Base-by-base conservation (phyloP, 2,797 vertebrate species). In the Eulemur coronatus region DNA sequence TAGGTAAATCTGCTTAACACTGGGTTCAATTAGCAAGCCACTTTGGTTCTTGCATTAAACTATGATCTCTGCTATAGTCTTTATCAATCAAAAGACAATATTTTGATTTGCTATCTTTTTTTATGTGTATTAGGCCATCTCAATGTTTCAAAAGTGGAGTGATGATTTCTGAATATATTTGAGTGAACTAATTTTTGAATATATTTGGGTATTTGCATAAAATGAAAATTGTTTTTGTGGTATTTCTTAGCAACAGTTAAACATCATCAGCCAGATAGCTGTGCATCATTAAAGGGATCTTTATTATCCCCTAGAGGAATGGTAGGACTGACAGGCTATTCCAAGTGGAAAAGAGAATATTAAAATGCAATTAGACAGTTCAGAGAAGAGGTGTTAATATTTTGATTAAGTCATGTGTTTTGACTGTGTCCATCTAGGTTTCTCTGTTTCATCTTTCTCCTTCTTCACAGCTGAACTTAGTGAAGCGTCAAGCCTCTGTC, bases 241-340 rank as follows among this genome's bases (percentile, higher is more conserved):
- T 11, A 57, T 89, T 85, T 96, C 46, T 93, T 76, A 96, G 41
- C 67, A 95, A 76, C 38, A 78, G 5, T 35, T 79, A 88, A 84
- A 38, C 50, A 63, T 63, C 6, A 73, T 84, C 33, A 88, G 10
- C 41, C 63, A 70, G n/a, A 76, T 15, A 95, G 30, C 17, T 91
- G n/a, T 76, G 38, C 0, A 35, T 72, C 59, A 14, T 89, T 93
- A 88, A 52, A 78, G 41, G 13, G 35, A 33, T 50, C 33, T 79
- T 84, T 81, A 57, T 82, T 76, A 79, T 55, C 26, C n/a, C n/a
- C 14, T 24, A 33, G 78, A 70, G 46, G 46, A 14, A 20, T 38
- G 59, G 75, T n/a, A 75, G 11, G 10, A 7, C 18, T 76, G n/a
- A 84, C 30, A n/a, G 78, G 30, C 15, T 92, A 38, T 79, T 69